A percentile compares a stretch with the other conserved stretches of the same genome.
phyloP scores from a whole-genome alignment of 2,797 vertebrate species.

The Cetoscarus ocellatus region DNA sequence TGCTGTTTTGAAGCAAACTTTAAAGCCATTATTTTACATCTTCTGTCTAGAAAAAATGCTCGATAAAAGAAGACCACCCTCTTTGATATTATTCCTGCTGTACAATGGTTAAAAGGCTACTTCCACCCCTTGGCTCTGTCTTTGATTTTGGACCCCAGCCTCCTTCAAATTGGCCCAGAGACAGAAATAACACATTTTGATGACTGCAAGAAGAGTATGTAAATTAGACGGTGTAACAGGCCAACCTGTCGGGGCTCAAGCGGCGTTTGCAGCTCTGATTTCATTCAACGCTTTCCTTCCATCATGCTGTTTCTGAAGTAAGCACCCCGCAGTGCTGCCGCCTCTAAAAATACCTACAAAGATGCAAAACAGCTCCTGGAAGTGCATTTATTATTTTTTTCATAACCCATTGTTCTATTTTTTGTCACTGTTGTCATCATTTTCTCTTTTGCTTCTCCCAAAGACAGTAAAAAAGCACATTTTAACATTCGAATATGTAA shows the following conservation, averaged over 20 bases:
- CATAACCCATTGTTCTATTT: slow-evolving; percentile 7
- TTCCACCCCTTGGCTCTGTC: slow-evolving; percentile 16
- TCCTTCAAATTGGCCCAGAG: slow-evolving; percentile 13
- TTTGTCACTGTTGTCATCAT: neutral
- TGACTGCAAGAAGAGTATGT: slow-evolving; percentile 30
- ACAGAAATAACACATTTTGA: slow-evolving; percentile 40
- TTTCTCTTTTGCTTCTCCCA: slow-evolving; percentile 5
- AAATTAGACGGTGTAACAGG: slow-evolving; percentile 33
- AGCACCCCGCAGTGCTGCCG: slow-evolving; percentile 62
- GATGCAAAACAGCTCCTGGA: slow-evolving; percentile 51
- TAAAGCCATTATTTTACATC: neutral
- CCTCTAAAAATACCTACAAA: slow-evolving; percentile 72
- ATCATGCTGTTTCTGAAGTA: slow-evolving; percentile 61
- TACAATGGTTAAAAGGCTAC: neutral
- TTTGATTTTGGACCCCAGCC: slow-evolving; percentile 13
- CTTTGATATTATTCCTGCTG: neutral
- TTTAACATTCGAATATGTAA: slow-evolving; percentile 1
- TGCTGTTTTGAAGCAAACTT: slow-evolving; percentile 12
- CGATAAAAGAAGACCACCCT: neutral
- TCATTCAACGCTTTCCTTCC: slow-evolving; percentile 27
- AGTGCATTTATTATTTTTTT: slow-evolving; percentile 14
- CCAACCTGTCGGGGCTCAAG: slow-evolving; percentile 29
- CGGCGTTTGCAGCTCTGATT: slow-evolving; percentile 48
- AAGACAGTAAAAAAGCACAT: neutral
- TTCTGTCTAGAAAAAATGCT: slow-evolving; percentile 5